Evolutionary conservation across 2,888 invertebrate species (phyloP).

Genomic region (Onchidella celtica): DNA sequence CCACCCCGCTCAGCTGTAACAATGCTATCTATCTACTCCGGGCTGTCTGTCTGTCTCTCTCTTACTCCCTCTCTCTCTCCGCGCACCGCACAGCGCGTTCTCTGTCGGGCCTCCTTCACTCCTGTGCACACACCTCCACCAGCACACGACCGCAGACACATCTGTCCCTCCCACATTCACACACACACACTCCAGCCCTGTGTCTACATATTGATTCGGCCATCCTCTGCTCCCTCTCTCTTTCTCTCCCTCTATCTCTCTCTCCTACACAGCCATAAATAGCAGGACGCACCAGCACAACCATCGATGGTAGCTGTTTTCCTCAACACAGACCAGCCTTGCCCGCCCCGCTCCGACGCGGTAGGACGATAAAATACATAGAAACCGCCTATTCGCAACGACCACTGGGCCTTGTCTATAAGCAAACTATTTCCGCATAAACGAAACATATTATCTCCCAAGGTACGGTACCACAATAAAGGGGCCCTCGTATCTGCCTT

Average conservation of each 20-base stretch:
- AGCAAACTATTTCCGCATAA: no score
- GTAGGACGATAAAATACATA: constrained; percentile 6
- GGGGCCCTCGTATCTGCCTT: no score
- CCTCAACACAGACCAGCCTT: neutral
- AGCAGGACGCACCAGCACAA: constrained; percentile 39
- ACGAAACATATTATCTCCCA: no score
- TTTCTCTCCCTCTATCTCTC: constrained; percentile 36
- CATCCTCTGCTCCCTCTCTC: constrained; percentile 16
- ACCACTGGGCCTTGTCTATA: no score
- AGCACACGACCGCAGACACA: neutral
- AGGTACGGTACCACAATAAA: no score
- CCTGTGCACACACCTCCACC: no score
- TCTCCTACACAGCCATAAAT: constrained; percentile 39
- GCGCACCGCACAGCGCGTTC: neutral
- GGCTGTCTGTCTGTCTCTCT: no score
- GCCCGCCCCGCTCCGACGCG: constrained; percentile 10
- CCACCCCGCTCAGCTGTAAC: neutral
- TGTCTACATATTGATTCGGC: constrained; percentile 28
- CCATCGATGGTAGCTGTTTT: constrained; percentile 40
- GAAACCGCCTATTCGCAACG: constrained; percentile 5
- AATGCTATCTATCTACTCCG: no score
- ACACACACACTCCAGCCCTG: neutral
- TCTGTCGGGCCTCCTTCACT: neutral
- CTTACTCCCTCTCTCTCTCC: constrained; percentile 18
- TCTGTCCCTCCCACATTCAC: neutral